Conservation (phyloP, 2,113 vertebrate species). For the Phyllostomus hastatus region DNA sequence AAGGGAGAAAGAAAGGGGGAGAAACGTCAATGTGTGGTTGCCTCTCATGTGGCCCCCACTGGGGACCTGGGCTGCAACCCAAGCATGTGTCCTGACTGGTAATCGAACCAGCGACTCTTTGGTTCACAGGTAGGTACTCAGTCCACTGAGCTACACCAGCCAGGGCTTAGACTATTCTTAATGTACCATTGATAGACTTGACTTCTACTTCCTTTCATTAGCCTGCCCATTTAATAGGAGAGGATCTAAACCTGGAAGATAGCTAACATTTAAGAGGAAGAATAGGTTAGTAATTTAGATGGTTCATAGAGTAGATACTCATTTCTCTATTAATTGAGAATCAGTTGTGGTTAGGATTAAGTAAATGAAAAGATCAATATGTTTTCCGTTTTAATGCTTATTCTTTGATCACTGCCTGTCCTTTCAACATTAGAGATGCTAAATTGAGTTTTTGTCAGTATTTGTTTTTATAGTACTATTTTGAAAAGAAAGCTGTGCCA, state of each 20-base stretch:
- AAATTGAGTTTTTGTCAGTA: conserved; percentile 4
- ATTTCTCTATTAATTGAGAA: background rate
- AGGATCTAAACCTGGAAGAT: background rate
- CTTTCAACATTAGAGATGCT: background rate
- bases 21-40: too few species aligned
- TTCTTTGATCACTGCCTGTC: background rate
- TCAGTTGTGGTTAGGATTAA: background rate
- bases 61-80: too few species aligned
- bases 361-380: background rate
- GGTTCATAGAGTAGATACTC: background rate
- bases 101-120: too few species aligned
- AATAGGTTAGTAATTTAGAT: background rate
- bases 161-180: too few species aligned
- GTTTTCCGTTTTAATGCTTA: background rate
- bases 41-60: too few species aligned
- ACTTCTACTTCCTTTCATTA: conserved; percentile 5
- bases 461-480: background rate
- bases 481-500: background rate
- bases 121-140: too few species aligned
- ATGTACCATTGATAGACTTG: too few species aligned
- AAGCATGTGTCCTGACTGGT: too few species aligned
- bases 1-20: too few species aligned
- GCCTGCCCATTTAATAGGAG: background rate
- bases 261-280: background rate
- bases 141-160: too few species aligned